These are phyloP conservation scores for Schizaphis graminum DNA, from an alignment of 2,888 invertebrate genomes.

Conservation along the genomic window DNA sequence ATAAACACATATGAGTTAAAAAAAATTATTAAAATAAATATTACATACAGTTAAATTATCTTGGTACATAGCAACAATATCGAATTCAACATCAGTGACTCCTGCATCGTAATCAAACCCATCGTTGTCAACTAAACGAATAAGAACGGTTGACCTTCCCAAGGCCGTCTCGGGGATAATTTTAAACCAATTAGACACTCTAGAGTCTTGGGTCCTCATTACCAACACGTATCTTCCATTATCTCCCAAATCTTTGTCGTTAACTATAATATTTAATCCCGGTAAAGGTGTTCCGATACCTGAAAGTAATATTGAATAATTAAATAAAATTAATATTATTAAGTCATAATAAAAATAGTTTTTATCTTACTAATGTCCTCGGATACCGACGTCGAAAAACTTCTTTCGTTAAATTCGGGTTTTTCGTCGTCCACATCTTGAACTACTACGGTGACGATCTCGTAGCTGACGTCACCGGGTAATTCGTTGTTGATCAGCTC, in stretches of 20 bases:
- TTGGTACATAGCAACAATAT: constrained; percentile 74
- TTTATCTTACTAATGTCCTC: constrained; percentile 78
- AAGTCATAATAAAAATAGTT: not conserved
- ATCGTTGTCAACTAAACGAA: constrained; percentile 78
- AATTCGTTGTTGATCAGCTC: constrained; percentile 81
- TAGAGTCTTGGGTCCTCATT: constrained; percentile 74
- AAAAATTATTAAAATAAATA: not conserved
- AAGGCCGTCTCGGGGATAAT: constrained; percentile 79
- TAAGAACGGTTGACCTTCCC: constrained; percentile 81
- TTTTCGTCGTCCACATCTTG: constrained; percentile 84
- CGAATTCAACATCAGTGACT: constrained; percentile 77
- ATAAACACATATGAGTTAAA: not conserved
- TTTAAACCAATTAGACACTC: constrained; percentile 70
- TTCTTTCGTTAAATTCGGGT: constrained; percentile 79
- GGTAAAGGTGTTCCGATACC: constrained; percentile 71
- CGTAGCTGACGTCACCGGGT: constrained; percentile 78
- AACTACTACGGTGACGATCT: constrained; percentile 82
- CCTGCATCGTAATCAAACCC: constrained; percentile 80
- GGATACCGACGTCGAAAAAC: constrained; percentile 80
- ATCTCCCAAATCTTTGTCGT: constrained; percentile 81
- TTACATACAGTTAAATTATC: constrained; percentile 55
- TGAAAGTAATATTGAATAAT: constrained; percentile 62
- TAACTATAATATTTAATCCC: constrained; percentile 81
- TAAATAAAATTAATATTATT: not conserved
- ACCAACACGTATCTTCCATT: constrained; percentile 80